Conservation (phyloP, 2,113 vertebrate species). For the Tyto alba region DNA sequence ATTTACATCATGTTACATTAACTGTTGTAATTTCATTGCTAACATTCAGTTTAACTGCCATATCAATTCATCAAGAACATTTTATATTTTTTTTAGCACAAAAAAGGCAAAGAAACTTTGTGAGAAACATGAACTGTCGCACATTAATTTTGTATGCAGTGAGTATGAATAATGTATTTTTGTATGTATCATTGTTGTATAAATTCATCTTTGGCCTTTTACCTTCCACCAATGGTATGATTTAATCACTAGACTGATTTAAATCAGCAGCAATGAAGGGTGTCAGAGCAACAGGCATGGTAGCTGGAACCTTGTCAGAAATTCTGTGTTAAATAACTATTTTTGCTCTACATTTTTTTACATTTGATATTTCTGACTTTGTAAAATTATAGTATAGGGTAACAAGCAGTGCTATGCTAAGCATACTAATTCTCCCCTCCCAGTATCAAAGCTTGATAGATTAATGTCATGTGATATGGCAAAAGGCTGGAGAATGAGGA, state of each 20-base stretch:
- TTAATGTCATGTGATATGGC: neutral
- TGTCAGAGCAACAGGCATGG: neutral
- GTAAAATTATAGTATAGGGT: constrained; percentile 3
- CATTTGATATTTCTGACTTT: neutral
- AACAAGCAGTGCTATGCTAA: constrained; percentile 17
- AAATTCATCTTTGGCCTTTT: constrained; percentile 25
- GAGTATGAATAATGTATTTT: neutral
- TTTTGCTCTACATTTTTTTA: neutral
- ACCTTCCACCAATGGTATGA: constrained; percentile 1
- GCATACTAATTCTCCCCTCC: constrained; percentile 6
- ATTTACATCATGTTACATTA: neutral
- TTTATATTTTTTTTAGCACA: neutral
- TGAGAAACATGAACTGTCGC: neutral
- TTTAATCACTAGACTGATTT: constrained; percentile 33
- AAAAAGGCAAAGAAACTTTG: neutral
- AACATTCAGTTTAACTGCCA: neutral
- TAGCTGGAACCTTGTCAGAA: constrained; percentile 5
- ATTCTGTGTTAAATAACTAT: neutral
- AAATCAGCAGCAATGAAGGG: constrained; percentile 21
- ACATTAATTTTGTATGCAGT: neutral
- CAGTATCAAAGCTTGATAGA: neutral
- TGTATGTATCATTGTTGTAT: neutral
- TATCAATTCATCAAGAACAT: neutral
- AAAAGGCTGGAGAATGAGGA: constrained; percentile 8
- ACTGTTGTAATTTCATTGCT: neutral